Base-by-base conservation (phyloP, 2,797 vertebrate species). In the Merluccius polli region DNA sequence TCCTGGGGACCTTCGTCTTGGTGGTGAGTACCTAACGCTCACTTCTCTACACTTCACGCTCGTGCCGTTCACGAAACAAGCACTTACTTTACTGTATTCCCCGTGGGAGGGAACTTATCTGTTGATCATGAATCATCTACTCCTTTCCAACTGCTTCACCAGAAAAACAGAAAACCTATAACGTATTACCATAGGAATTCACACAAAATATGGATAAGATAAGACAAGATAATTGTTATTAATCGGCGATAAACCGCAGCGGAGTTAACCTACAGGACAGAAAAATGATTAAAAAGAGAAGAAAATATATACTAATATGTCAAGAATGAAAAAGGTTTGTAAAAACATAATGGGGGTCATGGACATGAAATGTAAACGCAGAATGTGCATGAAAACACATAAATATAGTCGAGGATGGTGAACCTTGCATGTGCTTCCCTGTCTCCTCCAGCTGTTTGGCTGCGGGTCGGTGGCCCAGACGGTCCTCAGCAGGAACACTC, bases 1-100 rank as follows among this genome's bases (percentile, higher is more conserved):
- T 99, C 91, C 92, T 99, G 83, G 98, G 96, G 63, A 99, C 97
- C 0, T 97, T 97, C 82, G 91, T 98, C 79, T 52, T 99, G 92
- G 95, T 99, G 75, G 98, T 99, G 91, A 98, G 98, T 97, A 85
- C 12, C 8, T 35, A 18, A 73, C 76, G 65, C 13, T 73, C 0
- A 18, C n/a, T 29, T 15, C 24, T n/a, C 21, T 36, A 3, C 12
- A 9, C n/a, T 52, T 67, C 59, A 63, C 5, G 11, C 11, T 13
- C 29, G 1, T 30, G 1, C 10, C 16, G 29, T 31, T 32, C 1
- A 31, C 29, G 7, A 5, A 31, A 13, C 15, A 31, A 31, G 3
- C 15, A 21, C n/a, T 29, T 0, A 29, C 44, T 52, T 63, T 27
- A 27, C 59, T 65, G 27, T 27, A 27, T 29, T 27, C 13, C 24